Base-by-base conservation (phyloP, 2,888 invertebrate genomes). In the Palloptera scutellata region DNA sequence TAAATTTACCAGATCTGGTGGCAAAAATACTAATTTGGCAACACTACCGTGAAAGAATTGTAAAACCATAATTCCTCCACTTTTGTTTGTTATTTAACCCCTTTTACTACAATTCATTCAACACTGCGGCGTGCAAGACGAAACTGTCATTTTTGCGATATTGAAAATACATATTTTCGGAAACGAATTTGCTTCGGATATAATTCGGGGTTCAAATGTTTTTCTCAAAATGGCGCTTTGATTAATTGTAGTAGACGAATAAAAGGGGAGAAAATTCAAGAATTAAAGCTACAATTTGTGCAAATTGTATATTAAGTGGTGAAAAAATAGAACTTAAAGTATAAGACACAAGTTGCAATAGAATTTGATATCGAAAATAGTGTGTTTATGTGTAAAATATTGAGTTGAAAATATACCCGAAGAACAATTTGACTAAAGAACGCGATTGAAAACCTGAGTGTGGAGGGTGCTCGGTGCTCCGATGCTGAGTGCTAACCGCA, bases 151-250 rank as follows among this genome's bases (percentile, higher is more conserved):
- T 55, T 55, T 64, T 48, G 30, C 41, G 48, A 51, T 30, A 59
- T 67, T 70, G 52, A 63, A 68, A 68, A 68, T 72, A 70, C 67
- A 72, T 66, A 70, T 59, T 69, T 72, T 72, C 72, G 72, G 68
- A 72, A 6, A 30, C 67, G 61, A 67, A 48, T 41, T 58, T 61
- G 52, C 64, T 60, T 55, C 65, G 58, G 67, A 19, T 19, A 30
- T 53, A 54, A 62, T 71, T 67, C 69, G 69, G 64, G 69, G 59
- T 64, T 45, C 45, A 61, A 69, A 67, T 71, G 69, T 72, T 70
- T 70, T 64, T 70, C 69, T 69, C 70, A 76, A 76, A 76, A 76
- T 76, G 76, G 76, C 76, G 76, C 75, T 75, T 70, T 73, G 70
- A 60, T 67, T 73, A 73, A 69, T 68, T 48, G 65, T 65, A 75